Evolutionary conservation across 2,888 invertebrate species (phyloP).

Genomic region (Polymixis flavicincta): DNA sequence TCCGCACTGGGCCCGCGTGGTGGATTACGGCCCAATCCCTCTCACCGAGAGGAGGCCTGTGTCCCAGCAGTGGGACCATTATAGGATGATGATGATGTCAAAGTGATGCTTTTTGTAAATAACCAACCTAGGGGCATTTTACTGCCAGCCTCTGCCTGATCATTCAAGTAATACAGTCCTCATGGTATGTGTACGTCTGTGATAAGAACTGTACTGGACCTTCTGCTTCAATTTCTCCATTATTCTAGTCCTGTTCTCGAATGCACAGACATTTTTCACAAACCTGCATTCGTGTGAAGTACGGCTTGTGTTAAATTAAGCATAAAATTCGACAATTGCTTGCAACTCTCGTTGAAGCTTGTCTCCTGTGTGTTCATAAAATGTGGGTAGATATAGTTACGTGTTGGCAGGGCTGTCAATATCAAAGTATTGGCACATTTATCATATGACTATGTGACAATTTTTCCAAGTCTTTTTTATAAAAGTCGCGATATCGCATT

Average conservation of each 20-base stretch:
- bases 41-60: too few species aligned
- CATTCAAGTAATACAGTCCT: too few species aligned
- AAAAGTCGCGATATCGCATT: neutral
- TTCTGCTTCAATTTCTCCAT: slow-evolving; percentile 2
- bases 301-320: slow-evolving; percentile 65
- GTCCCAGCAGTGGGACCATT: too few species aligned
- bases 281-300: slow-evolving; percentile 49
- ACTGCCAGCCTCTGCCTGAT: too few species aligned
- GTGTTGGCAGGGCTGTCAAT: slow-evolving; percentile 14
- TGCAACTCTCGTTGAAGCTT: slow-evolving; percentile 31
- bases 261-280: slow-evolving; percentile 65
- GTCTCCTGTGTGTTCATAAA: slow-evolving; percentile 3
- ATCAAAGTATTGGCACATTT: neutral
- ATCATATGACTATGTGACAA: neutral
- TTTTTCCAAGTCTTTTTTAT: neutral
- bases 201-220: neutral
- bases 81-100: too few species aligned
- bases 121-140: too few species aligned
- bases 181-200: too few species aligned
- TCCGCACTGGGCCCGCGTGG: too few species aligned
- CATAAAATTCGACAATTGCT: slow-evolving; percentile 66
- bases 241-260: slow-evolving; percentile 36
- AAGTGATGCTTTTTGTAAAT: too few species aligned
- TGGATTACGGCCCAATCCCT: too few species aligned
- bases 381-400: slow-evolving; percentile 11